phyloP scores from a whole-genome alignment of 2,888 invertebrate genomes.

The Synanthedon andrenaeformis region DNA sequence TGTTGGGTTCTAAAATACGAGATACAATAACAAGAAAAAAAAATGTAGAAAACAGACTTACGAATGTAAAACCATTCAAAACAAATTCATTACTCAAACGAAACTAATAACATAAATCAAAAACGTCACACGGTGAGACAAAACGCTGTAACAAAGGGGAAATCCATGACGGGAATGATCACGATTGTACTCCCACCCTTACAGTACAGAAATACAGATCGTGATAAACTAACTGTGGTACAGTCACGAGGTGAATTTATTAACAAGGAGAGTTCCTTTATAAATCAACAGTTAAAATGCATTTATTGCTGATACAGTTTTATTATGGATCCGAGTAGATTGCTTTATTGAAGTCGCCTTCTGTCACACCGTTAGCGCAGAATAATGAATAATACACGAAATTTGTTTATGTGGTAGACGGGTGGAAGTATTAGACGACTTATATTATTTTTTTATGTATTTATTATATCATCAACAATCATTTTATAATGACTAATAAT shows the following conservation, averaged over 20 bases:
- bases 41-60: too few species aligned
- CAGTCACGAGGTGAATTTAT: slow-evolving; percentile 57
- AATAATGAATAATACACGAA: too few species aligned
- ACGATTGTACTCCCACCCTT: slow-evolving; percentile 17
- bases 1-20: too few species aligned
- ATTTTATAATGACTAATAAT: too few species aligned
- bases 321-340: background rate
- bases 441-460: too few species aligned
- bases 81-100: slow-evolving; percentile 40
- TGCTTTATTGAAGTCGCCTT: background rate
- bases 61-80: slow-evolving; percentile 3
- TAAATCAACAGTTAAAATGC: slow-evolving; percentile 30
- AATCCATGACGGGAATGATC: slow-evolving; percentile 22
- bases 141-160: slow-evolving; percentile 23
- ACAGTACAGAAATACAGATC: slow-evolving; percentile 11
- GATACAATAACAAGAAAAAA: too few species aligned
- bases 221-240: slow-evolving; percentile 35
- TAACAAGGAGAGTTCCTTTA: slow-evolving; percentile 31
- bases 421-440: too few species aligned
- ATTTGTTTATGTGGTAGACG: too few species aligned
- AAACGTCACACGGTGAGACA: slow-evolving; percentile 16
- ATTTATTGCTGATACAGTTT: slow-evolving; percentile 36
- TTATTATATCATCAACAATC: too few species aligned
- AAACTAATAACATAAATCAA: slow-evolving; percentile 34
- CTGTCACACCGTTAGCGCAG: background rate